These are phyloP conservation scores for Ridgeia piscesae DNA, from an alignment of 1,140 invertebrate species.

Conservation along the genomic window DNA sequence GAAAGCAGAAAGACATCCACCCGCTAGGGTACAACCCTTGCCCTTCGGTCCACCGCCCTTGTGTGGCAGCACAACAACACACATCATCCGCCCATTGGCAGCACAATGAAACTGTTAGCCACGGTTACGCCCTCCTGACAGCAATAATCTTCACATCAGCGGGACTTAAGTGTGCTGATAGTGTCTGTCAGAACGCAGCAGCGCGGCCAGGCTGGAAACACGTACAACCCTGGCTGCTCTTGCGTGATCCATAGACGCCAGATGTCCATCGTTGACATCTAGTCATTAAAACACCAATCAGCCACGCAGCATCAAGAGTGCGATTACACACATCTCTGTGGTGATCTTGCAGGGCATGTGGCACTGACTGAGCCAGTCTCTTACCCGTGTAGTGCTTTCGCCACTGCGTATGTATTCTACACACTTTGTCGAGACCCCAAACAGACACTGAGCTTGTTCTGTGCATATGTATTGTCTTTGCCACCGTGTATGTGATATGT, in stretches of 20 bases:
- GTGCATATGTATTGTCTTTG: too few species aligned
- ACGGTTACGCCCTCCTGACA: background rate
- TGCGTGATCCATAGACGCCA: background rate
- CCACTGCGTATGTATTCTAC: background rate
- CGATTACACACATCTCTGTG: background rate
- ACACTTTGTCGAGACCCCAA: background rate
- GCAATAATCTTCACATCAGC: background rate
- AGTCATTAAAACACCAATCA: constrained; percentile 6
- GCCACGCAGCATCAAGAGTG: background rate
- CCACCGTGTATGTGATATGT: too few species aligned
- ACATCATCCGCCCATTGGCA: background rate
- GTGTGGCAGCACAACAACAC: background rate
- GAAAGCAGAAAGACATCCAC: background rate
- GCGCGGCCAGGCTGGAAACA: background rate
- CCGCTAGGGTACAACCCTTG: background rate
- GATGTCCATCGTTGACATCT: background rate
- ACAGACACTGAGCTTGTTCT: too few species aligned
- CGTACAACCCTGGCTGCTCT: background rate
- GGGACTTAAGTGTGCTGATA: background rate
- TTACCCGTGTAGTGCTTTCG: background rate
- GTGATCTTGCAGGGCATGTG: background rate
- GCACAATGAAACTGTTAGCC: background rate
- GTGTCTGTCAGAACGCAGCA: background rate
- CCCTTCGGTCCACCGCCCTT: background rate
- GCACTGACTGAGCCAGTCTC: background rate